Conservation (phyloP, 2,888 invertebrate genomes). For the Sesamia inferens region DNA sequence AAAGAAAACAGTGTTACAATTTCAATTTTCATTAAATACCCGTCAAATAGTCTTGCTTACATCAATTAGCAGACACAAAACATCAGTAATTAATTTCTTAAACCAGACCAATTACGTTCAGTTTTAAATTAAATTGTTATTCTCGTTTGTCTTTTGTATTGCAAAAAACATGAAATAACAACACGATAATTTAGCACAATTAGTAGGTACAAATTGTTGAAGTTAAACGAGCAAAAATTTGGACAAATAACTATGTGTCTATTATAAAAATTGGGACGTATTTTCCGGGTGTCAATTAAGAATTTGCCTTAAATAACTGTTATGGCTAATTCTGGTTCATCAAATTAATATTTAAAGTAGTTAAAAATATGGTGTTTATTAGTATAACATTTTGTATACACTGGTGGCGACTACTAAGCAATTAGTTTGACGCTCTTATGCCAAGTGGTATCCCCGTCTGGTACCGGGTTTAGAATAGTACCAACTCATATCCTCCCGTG, state of each 20-base stretch:
- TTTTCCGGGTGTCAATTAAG: slow-evolving; percentile 18
- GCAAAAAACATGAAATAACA: slow-evolving; percentile 17
- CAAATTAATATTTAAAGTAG: neutral
- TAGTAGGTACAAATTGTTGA: slow-evolving; percentile 29
- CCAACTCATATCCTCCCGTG: no score
- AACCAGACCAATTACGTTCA: neutral
- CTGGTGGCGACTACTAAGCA: no score
- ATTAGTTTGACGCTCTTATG: no score
- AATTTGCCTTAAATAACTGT: neutral
- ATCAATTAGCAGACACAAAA: slow-evolving; percentile 13
- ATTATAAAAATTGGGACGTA: slow-evolving; percentile 28
- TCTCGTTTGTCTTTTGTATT: slow-evolving; percentile 7
- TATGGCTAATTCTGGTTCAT: neutral
- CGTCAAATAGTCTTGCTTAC: slow-evolving; percentile 12
- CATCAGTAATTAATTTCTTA: neutral
- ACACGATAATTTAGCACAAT: slow-evolving; percentile 41
- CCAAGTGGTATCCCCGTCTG: no score
- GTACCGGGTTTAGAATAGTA: no score
- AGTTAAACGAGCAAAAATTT: slow-evolving; percentile 4
- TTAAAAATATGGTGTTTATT: neutral
- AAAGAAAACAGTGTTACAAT: neutral
- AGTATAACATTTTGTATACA: no score
- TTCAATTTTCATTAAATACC: neutral
- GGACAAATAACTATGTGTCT: neutral
- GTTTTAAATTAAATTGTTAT: neutral